Conservation (phyloP, 2,113 vertebrate species). For the Pteropus alecto region DNA sequence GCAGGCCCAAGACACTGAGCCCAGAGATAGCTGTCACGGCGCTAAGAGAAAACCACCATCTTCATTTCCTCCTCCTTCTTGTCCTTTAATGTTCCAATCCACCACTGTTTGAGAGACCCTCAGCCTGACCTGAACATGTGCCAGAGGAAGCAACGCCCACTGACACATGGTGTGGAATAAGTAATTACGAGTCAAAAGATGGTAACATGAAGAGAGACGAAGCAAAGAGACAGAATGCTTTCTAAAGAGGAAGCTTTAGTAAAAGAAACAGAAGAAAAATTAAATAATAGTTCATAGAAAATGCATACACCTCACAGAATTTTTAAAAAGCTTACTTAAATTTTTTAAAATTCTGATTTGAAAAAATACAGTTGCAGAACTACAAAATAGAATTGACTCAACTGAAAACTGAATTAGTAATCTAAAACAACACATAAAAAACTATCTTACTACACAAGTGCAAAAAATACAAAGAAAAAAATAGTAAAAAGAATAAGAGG, state of each 20-base stretch:
- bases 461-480: background rate
- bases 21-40: background rate
- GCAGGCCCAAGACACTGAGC: background rate
- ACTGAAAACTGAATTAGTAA: background rate
- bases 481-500: background rate
- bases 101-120: background rate
- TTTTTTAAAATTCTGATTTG: background rate
- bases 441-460: background rate
- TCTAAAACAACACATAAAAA: background rate
- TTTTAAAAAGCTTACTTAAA: background rate
- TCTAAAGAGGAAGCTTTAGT: background rate
- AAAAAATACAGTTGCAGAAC: background rate
- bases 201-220: background rate
- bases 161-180: fast-evolving
- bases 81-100: background rate
- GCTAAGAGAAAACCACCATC: background rate
- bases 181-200: background rate
- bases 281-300: background rate
- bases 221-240: background rate
- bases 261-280: background rate
- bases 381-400: background rate
- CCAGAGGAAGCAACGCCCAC: background rate
- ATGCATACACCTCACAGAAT: background rate
- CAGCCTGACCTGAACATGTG: background rate
- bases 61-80: background rate